These are phyloP conservation scores for Aromia moschata DNA, from an alignment of 2,888 invertebrate species.

Conservation along the genomic window DNA sequence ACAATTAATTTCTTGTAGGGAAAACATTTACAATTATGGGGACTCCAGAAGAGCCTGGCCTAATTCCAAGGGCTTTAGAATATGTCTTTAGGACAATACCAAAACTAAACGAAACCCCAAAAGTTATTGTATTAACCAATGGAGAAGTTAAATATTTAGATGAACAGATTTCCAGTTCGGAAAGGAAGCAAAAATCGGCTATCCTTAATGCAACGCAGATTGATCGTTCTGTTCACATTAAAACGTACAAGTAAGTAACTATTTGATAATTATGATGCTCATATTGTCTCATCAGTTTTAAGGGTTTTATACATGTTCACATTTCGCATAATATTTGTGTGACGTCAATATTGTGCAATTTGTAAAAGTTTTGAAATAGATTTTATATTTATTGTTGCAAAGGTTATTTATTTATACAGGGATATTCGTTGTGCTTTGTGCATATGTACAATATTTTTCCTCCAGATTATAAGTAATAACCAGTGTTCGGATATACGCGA, in stretches of 20 bases:
- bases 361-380: too few species aligned
- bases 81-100: slow-evolving; percentile 60
- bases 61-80: slow-evolving; percentile 70
- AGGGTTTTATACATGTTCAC: too few species aligned
- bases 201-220: slow-evolving; percentile 44
- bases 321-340: too few species aligned
- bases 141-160: slow-evolving; percentile 44
- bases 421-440: too few species aligned
- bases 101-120: slow-evolving; percentile 53
- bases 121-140: slow-evolving; percentile 60
- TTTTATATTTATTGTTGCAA: too few species aligned
- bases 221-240: slow-evolving; percentile 42
- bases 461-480: too few species aligned
- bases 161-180: slow-evolving; percentile 44
- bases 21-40: slow-evolving; percentile 64
- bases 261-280: too few species aligned
- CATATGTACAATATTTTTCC: too few species aligned
- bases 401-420: too few species aligned
- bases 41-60: slow-evolving; percentile 68
- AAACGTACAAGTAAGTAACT: slow-evolving; percentile 38
- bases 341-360: too few species aligned
- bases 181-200: slow-evolving; percentile 53
- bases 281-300: too few species aligned
- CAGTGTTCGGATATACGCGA: too few species aligned
- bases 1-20: slow-evolving; percentile 40